Evolutionary conservation across 2,797 vertebrate genomes (phyloP).

Genomic region (Darevskia nairensis): DNA sequence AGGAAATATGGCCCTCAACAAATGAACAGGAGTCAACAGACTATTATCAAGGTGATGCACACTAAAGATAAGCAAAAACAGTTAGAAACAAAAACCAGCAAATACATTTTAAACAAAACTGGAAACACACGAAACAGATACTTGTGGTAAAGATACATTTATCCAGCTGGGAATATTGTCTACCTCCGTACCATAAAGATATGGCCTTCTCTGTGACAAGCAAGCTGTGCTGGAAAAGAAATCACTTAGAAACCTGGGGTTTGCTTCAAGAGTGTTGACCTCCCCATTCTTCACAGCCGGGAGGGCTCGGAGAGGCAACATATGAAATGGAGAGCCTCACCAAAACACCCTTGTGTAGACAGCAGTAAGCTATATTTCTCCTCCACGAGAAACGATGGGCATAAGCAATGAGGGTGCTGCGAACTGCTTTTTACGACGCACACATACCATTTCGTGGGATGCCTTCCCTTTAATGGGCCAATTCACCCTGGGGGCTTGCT

Average conservation of each 20-base stretch:
- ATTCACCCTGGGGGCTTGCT: constrained; percentile 12
- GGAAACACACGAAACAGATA: too few relatives aligned
- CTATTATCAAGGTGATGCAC: too few relatives aligned
- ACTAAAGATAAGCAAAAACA: too few relatives aligned
- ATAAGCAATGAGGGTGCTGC: constrained; percentile 24
- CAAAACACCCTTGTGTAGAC: constrained; percentile 56
- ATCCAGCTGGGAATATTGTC: too few relatives aligned
- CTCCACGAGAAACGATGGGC: constrained; percentile 13
- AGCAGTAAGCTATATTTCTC: constrained; percentile 41
- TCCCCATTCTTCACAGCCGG: constrained; percentile 54
- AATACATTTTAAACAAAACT: too few relatives aligned
- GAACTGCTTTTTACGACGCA: constrained; percentile 18
- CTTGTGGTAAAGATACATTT: too few relatives aligned
- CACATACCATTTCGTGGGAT: constrained; percentile 30
- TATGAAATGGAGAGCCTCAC: constrained; percentile 60
- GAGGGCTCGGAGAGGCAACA: constrained; percentile 58
- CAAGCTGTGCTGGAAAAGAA: constrained; percentile 45
- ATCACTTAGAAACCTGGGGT: constrained; percentile 56
- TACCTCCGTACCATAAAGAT: too few relatives aligned
- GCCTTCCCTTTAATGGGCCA: background rate
- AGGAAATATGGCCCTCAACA: too few relatives aligned
- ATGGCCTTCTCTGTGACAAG: constrained; percentile 1
- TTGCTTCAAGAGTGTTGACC: constrained; percentile 49
- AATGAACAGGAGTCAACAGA: too few relatives aligned
- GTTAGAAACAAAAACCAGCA: too few relatives aligned